These are phyloP conservation scores for Stichopus chloronotus DNA, from an alignment of 35 echinoderm and acorn worm genomes.

Conservation along the genomic window DNA sequence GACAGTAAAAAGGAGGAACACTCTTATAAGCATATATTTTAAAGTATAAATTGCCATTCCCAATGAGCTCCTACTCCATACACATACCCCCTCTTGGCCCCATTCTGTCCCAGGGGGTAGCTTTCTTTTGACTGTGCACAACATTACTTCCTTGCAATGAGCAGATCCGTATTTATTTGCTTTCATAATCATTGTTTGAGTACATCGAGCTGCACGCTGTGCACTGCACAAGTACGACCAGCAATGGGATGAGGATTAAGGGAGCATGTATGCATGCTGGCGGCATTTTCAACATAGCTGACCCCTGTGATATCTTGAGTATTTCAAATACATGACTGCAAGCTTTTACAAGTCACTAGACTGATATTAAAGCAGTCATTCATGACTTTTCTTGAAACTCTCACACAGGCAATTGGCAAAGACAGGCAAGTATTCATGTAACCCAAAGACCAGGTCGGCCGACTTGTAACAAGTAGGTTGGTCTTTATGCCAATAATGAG, in stretches of 20 bases:
- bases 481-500: too few relatives aligned
- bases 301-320: slow-evolving; percentile 31
- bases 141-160: too few relatives aligned
- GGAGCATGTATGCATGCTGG: background rate
- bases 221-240: background rate
- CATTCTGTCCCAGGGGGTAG: too few relatives aligned
- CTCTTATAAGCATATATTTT: too few relatives aligned
- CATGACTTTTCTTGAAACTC: background rate
- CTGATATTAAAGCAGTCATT: background rate
- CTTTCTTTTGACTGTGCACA: too few relatives aligned
- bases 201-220: background rate
- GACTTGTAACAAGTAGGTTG: too few relatives aligned
- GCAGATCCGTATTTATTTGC: background rate
- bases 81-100: too few relatives aligned
- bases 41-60: too few relatives aligned
- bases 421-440: background rate
- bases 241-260: background rate
- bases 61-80: too few relatives aligned
- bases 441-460: too few relatives aligned
- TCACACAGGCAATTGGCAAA: background rate
- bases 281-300: slow-evolving; percentile 41
- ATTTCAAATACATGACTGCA: background rate
- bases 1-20: too few relatives aligned
- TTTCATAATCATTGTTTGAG: background rate
- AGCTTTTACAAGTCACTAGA: slow-evolving; percentile 2